phyloP scores from a whole-genome alignment of 64 coral and sea anemone genomes.

The Cladopsammia gracilis region DNA sequence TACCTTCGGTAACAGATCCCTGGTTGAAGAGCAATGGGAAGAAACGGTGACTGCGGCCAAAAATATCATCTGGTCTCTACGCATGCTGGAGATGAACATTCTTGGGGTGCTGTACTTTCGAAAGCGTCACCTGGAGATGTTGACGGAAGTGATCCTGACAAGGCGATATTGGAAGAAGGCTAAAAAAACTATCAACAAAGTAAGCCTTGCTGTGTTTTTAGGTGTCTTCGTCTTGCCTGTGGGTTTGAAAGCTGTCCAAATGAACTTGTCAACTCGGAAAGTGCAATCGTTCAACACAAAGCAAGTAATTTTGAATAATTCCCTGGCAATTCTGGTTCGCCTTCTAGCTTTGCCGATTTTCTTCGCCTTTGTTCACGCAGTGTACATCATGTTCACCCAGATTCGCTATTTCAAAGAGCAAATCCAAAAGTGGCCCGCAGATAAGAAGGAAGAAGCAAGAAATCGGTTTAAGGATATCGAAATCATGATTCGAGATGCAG shows the following conservation, averaged over 20 bases:
- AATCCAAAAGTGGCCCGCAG: conserved; percentile 59
- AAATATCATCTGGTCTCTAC: conserved; percentile 45
- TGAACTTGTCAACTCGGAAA: neutral
- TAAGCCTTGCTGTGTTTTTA: neutral
- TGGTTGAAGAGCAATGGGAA: conserved; percentile 39
- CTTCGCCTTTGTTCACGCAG: conserved; percentile 50
- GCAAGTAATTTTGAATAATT: conserved; percentile 10
- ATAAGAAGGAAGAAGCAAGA: conserved; percentile 16
- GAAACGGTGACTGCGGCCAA: conserved; percentile 69
- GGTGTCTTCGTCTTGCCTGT: conserved; percentile 40
- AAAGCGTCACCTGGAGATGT: conserved; percentile 75
- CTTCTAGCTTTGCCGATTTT: conserved; percentile 62
- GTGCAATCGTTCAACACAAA: neutral
- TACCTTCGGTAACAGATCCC: conserved; percentile 48
- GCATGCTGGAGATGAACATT: conserved; percentile 57
- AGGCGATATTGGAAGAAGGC: conserved; percentile 69
- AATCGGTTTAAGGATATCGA: conserved; percentile 72
- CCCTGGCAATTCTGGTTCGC: conserved; percentile 17
- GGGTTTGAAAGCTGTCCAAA: conserved; percentile 17
- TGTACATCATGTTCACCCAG: conserved; percentile 75
- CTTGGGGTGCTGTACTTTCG: conserved; percentile 68
- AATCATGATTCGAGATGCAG: conserved; percentile 37
- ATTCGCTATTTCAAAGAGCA: conserved; percentile 65
- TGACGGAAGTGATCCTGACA: conserved; percentile 61
- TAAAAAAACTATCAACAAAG: conserved; percentile 9